These are phyloP conservation scores for Pocota personata DNA, from an alignment of 2,888 invertebrate genomes.

Conservation along the genomic window DNA sequence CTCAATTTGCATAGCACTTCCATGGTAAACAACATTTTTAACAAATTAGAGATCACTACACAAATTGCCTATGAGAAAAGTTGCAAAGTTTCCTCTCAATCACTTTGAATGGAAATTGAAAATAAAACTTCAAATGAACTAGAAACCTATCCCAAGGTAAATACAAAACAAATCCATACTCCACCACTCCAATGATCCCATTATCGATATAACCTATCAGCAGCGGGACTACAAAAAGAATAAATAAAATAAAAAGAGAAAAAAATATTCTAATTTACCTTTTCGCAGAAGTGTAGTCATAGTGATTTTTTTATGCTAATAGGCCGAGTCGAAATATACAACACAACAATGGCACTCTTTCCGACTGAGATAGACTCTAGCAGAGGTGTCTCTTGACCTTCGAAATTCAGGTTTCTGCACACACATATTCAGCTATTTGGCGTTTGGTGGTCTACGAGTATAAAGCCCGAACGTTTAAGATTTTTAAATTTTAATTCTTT, in stretches of 20 bases:
- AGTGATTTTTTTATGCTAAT: conserved; percentile 34
- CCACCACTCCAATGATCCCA: conserved; percentile 43
- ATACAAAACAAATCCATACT: conserved; percentile 12
- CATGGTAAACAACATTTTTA: conserved; percentile 42
- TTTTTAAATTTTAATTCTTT: conserved; percentile 23
- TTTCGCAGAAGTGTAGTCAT: conserved; percentile 67
- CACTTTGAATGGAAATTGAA: conserved; percentile 21
- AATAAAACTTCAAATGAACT: conserved; percentile 35
- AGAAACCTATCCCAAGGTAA: neutral
- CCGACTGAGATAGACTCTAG: neutral
- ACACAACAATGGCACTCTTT: conserved; percentile 41
- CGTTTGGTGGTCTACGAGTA: conserved; percentile 3
- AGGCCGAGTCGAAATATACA: conserved; percentile 15
- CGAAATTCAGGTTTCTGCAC: conserved; percentile 61
- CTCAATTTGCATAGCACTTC: conserved; percentile 57
- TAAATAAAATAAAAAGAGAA: conserved; percentile 23
- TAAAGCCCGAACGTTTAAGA: neutral
- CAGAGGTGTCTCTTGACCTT: conserved; percentile 64
- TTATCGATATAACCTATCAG: conserved; percentile 49
- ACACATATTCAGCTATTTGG: conserved; percentile 12
- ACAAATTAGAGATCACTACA: conserved; percentile 43
- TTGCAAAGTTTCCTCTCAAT: neutral
- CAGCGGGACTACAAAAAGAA: conserved; percentile 25
- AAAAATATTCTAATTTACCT: conserved; percentile 45
- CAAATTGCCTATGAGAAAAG: conserved; percentile 1